Percentiles rank a stretch among this genome's conserved stretches.
These are phyloP conservation scores for Bradynema listronoti DNA, from an alignment of 1,140 invertebrate genomes.

Conservation along the genomic window DNA sequence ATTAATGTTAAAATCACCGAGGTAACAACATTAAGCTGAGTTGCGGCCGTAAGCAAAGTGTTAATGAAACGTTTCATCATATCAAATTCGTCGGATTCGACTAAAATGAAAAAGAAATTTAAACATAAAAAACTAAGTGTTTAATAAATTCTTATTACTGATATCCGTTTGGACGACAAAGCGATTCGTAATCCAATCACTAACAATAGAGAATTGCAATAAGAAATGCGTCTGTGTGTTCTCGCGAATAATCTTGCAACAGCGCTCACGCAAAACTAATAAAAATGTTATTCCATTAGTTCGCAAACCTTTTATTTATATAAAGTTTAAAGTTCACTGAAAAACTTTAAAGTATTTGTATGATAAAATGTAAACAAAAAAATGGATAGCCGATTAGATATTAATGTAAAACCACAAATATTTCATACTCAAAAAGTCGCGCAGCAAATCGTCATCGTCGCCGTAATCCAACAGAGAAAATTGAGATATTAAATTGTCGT, in stretches of 20 bases:
- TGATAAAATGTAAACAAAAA: no score
- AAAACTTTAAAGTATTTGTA: no score
- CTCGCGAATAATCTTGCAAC: constrained; percentile 33
- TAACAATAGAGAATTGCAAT: constrained; percentile 24
- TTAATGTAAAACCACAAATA: no score
- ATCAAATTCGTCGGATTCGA: constrained; percentile 41
- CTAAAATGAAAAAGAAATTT: constrained; percentile 8
- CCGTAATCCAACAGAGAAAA: constrained; percentile 51
- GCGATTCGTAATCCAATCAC: constrained; percentile 32
- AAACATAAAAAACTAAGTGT: neutral
- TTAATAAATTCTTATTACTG: constrained; percentile 8
- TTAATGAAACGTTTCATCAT: constrained; percentile 45
- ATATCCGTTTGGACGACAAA: constrained; percentile 26
- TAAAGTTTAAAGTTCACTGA: no score
- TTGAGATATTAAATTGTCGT: constrained; percentile 23
- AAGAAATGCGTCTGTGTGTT: constrained; percentile 27
- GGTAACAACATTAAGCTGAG: constrained; percentile 31
- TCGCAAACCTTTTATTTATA: no score
- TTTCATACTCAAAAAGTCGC: constrained; percentile 43
- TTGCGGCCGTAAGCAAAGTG: constrained; percentile 25
- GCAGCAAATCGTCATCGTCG: constrained; percentile 35
- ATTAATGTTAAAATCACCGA: no score
- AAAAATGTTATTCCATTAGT: constrained; percentile 9
- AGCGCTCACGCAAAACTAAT: constrained; percentile 41
- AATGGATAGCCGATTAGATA: no score